A percentile compares a stretch with the other conserved stretches of the same genome.
phyloP scores from a whole-genome alignment of 2,888 invertebrate genomes.

The Merodon equestris region DNA sequence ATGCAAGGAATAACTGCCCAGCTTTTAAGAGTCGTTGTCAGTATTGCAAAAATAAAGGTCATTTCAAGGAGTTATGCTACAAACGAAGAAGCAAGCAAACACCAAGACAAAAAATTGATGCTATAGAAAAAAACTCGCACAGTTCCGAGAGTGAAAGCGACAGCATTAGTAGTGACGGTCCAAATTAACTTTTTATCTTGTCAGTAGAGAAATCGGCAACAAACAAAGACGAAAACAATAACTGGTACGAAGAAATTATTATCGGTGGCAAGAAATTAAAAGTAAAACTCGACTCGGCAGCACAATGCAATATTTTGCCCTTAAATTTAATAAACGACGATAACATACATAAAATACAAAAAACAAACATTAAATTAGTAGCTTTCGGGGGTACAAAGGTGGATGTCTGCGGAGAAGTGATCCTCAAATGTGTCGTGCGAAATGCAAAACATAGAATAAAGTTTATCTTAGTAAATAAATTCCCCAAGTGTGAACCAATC shows the following conservation, averaged over 20 bases:
- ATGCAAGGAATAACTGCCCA: too few relatives aligned
- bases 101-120: too few relatives aligned
- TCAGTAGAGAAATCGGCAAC: not conserved
- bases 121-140: not conserved
- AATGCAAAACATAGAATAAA: slow-evolving; percentile 1
- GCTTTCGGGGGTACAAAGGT: slow-evolving; percentile 7
- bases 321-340: not conserved
- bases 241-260: slow-evolving; percentile 30
- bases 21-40: too few relatives aligned
- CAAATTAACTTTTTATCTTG: slow-evolving; percentile 8
- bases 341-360: not conserved
- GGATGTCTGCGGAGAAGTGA: slow-evolving; percentile 8
- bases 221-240: slow-evolving; percentile 19
- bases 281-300: slow-evolving; percentile 26
- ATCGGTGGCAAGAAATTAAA: slow-evolving; percentile 14
- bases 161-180: too few relatives aligned
- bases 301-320: slow-evolving; percentile 29
- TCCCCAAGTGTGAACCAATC: slow-evolving; percentile 10
- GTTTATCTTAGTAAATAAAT: slow-evolving; percentile 4
- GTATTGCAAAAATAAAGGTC: too few relatives aligned
- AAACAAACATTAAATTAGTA: not conserved
- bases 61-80: too few relatives aligned
- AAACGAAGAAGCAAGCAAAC: too few relatives aligned
- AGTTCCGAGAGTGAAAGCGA: not conserved
- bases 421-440: slow-evolving; percentile 11